Percentiles rank a stretch among this genome's conserved stretches.
Conservation (phyloP, 1,140 invertebrate species). For the Drosophila mayri region DNA sequence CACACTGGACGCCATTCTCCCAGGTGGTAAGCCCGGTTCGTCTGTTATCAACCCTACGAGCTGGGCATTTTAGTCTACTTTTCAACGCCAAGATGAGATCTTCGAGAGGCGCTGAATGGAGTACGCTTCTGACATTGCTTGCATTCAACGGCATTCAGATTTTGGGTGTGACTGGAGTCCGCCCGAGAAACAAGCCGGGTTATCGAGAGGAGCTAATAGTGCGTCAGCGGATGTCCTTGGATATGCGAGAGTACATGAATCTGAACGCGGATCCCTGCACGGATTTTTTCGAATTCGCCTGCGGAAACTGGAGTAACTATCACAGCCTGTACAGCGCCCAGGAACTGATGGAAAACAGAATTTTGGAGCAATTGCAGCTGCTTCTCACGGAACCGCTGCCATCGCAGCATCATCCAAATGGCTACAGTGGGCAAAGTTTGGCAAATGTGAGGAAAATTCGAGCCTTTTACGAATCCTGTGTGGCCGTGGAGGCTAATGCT, state of each 20-base stretch:
- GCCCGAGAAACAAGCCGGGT: slow-evolving; percentile 14
- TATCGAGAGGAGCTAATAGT: slow-evolving; percentile 39
- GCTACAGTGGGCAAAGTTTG: slow-evolving; percentile 17
- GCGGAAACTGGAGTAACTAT: slow-evolving; percentile 86
- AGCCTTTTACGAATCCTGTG: slow-evolving; percentile 92
- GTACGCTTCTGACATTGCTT: slow-evolving; percentile 13
- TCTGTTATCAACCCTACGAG: slow-evolving; percentile 6
- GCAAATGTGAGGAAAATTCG: slow-evolving; percentile 88
- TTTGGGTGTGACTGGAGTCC: not conserved
- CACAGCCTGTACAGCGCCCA: slow-evolving; percentile 48
- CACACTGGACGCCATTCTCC: slow-evolving; percentile 59
- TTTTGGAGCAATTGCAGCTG: slow-evolving; percentile 51
- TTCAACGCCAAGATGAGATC: slow-evolving; percentile 65
- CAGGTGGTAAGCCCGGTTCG: slow-evolving; percentile 59
- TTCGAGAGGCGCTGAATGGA: slow-evolving; percentile 30
- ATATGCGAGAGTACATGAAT: slow-evolving; percentile 92
- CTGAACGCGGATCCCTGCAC: slow-evolving; percentile 91
- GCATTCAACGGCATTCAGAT: not conserved
- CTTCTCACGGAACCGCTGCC: slow-evolving; percentile 45
- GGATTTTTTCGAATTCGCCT: slow-evolving; percentile 92
- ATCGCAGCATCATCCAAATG: slow-evolving; percentile 43
- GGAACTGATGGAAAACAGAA: slow-evolving; percentile 41
- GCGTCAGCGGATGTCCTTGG: slow-evolving; percentile 72
- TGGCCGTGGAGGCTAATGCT: slow-evolving; percentile 85
- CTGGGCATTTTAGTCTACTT: slow-evolving; percentile 49